Base-by-base conservation (phyloP, 2,113 vertebrate genomes). In the Heteronetta atricapilla region DNA sequence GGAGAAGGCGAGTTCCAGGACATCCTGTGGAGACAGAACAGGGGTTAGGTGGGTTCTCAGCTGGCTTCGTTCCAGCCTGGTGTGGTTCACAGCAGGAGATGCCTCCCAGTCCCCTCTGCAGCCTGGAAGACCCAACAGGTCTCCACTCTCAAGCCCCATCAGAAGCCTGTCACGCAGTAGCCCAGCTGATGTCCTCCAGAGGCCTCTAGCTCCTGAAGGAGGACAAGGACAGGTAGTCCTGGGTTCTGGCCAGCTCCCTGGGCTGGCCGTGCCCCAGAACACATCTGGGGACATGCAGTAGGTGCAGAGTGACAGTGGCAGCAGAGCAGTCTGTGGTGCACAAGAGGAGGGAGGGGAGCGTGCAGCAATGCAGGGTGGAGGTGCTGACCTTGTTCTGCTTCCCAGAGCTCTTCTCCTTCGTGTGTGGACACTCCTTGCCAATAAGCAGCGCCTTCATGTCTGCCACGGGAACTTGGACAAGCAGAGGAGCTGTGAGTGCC, bases 351-450 rank as follows among this genome's bases (percentile, higher is more conserved):
- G 66, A 82, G 34, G 58, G 22, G 13, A 55, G 29, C 0, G 0
- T 8, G 10, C 80, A 6, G 3, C n/a, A 22, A 31, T 11, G 18
- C 2, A 5, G 14, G 8, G 12, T 36, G 25, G 38, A 76, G 3
- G 16, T 23, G 60, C 97, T 95, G 52, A 99, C 99, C 99, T 99
- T 99, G 94, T 99, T 99, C 97, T 99, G 99, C 88, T 99, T 99
- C 93, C 99, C 98, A 0, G 98, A 98, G 70, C 98, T 98, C 94
- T 99, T 98, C 95, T 99, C 99, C 97, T 99, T 99, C 63, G 98
- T 98, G 72, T 99, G 99, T 3, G 98, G 99, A 87, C 99, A 99
- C 89, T 99, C 99, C 93, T 99, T 99, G 38, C 99, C 99, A 6
- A 97, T 97, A 34, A 99, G 97, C 82, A 99, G 92, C 48, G 97